Percentiles rank a stretch among this genome's conserved stretches.
Evolutionary conservation across 2,113 vertebrate genomes (phyloP).

Genomic region (Colistium nudipinnis): DNA sequence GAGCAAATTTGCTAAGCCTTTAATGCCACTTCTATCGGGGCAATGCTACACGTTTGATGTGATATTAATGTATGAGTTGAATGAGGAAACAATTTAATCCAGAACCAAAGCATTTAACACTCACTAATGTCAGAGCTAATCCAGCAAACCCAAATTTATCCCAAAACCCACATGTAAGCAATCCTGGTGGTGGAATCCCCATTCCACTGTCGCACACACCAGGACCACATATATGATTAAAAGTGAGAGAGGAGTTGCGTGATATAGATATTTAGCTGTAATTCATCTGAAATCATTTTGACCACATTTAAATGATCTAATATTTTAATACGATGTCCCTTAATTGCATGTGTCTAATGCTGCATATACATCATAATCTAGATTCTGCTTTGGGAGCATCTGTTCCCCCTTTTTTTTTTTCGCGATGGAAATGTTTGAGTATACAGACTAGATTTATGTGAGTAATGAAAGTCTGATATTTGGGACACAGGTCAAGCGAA

Average conservation of each 20-base stretch:
- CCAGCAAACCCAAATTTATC: slow-evolving; percentile 73
- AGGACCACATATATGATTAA: slow-evolving; percentile 43
- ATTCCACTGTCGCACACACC: slow-evolving; percentile 10
- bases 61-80: slow-evolving; percentile 66
- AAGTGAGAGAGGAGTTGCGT: slow-evolving; percentile 15
- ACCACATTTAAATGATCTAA: slow-evolving; percentile 40
- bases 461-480: neutral
- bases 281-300: slow-evolving; percentile 58
- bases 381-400: slow-evolving; percentile 11
- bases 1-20: slow-evolving; percentile 66
- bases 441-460: neutral
- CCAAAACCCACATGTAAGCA: slow-evolving; percentile 76
- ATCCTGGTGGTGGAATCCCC: slow-evolving; percentile 30
- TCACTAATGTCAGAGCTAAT: slow-evolving; percentile 74
- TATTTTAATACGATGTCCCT: slow-evolving; percentile 50
- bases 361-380: slow-evolving; percentile 12
- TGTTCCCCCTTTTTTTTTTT: slow-evolving; percentile 29
- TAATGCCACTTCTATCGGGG: slow-evolving; percentile 66
- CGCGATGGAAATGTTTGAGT: neutral
- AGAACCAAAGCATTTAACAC: slow-evolving; percentile 63
- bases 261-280: slow-evolving; percentile 50
- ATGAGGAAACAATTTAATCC: slow-evolving; percentile 71
- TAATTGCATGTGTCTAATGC: slow-evolving; percentile 42
- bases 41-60: slow-evolving; percentile 66
- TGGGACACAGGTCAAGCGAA: neutral